Percentiles rank a stretch among this genome's conserved stretches.
These are phyloP conservation scores for Timandra comae DNA, from an alignment of 2,888 invertebrate species.

Conservation along the genomic window DNA sequence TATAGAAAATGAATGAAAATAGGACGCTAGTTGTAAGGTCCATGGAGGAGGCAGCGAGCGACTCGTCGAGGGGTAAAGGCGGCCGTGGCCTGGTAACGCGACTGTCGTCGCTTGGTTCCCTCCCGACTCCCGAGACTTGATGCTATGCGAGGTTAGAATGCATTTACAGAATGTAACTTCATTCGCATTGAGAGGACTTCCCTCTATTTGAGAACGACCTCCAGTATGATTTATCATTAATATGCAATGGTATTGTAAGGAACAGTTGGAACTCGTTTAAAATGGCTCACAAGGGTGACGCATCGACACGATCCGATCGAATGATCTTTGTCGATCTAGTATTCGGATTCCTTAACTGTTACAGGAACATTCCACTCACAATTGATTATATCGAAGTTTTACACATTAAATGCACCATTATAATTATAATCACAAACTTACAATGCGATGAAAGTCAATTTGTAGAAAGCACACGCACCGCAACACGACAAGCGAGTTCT, in stretches of 20 bases:
- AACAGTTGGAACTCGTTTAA: constrained; percentile 53
- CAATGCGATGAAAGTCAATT: constrained; percentile 74
- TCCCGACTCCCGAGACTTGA: constrained; percentile 11
- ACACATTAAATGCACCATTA: constrained; percentile 51
- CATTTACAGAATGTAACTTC: constrained; percentile 11
- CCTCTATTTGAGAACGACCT: constrained; percentile 9
- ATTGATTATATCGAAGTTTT: constrained; percentile 17
- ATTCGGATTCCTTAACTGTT: constrained; percentile 21
- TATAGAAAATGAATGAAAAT: no score
- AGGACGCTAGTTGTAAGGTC: no score
- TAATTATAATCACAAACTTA: constrained; percentile 67
- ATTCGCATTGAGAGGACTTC: constrained; percentile 11
- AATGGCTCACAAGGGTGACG: constrained; percentile 76
- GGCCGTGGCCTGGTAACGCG: constrained; percentile 28
- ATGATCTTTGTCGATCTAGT: constrained; percentile 50
- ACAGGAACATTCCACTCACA: constrained; percentile 25
- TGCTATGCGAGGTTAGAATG: constrained; percentile 49
- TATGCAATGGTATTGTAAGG: no score
- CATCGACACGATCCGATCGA: constrained; percentile 73
- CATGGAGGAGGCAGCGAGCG: no score
- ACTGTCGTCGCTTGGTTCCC: constrained; percentile 8
- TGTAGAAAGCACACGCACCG: constrained; percentile 69
- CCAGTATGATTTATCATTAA: neutral
- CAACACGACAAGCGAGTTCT: constrained; percentile 69
- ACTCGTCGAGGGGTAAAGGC: constrained; percentile 24